Percentiles rank a stretch among this genome's conserved stretches.
Evolutionary conservation across 2,888 invertebrate genomes (phyloP).

Genomic region (Norana najaformis): DNA sequence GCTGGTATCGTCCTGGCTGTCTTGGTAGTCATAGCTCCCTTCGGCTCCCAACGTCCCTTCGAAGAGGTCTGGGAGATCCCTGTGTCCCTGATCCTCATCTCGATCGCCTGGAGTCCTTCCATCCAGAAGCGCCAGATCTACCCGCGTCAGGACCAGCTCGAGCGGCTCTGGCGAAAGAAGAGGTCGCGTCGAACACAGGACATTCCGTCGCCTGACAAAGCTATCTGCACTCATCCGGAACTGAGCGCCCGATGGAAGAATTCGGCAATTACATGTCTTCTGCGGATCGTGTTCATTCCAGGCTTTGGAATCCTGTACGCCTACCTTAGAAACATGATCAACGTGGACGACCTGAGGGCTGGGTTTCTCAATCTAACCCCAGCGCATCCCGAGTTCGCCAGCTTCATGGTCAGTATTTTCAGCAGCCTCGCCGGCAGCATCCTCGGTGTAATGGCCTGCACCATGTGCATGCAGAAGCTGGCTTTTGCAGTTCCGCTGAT

Average conservation of each 20-base stretch:
- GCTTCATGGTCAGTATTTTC: conserved; percentile 43
- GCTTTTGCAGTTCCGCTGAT: conserved; percentile 51
- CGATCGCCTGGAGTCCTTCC: conserved; percentile 43
- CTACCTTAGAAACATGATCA: not conserved
- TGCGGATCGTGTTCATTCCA: conserved; percentile 35
- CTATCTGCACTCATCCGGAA: conserved; percentile 25
- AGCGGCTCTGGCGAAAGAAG: conserved; percentile 2
- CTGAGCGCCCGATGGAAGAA: conserved; percentile 41
- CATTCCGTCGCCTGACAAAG: not conserved
- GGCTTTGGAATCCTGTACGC: conserved; percentile 30
- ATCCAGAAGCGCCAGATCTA: conserved; percentile 28
- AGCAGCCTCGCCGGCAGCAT: conserved; percentile 43
- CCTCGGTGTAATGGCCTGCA: conserved; percentile 49
- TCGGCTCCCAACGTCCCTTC: not conserved
- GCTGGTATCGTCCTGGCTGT: conserved; percentile 39
- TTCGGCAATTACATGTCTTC: conserved; percentile 30
- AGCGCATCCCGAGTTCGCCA: conserved; percentile 32
- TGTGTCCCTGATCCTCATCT: conserved; percentile 46
- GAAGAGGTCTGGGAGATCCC: conserved; percentile 44
- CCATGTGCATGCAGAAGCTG: conserved; percentile 51
- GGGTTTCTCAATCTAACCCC: conserved; percentile 32
- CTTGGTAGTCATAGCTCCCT: conserved; percentile 25
- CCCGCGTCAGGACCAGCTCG: conserved; percentile 20
- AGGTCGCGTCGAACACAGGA: not conserved
- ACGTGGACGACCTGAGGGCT: conserved; percentile 19